These are phyloP conservation scores for Drosophila glabriapex DNA, from an alignment of 2,888 invertebrate species.

Conservation along the genomic window DNA sequence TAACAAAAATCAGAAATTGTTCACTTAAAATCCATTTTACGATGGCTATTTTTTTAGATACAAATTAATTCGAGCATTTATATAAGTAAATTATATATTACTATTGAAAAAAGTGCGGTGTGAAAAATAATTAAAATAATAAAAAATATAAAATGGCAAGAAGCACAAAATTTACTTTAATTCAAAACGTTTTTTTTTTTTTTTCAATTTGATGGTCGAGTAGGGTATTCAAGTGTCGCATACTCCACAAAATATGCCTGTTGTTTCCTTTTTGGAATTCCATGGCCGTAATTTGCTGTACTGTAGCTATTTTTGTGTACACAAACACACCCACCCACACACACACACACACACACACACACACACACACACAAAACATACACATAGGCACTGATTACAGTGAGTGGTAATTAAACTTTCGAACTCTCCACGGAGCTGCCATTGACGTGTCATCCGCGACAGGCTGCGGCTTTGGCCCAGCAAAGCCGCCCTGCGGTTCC, in stretches of 20 bases:
- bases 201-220: neutral
- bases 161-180: neutral
- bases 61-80: neutral
- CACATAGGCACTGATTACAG: constrained; percentile 60
- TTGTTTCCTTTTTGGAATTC: constrained; percentile 38
- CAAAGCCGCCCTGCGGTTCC: constrained; percentile 48
- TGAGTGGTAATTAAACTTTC: constrained; percentile 83
- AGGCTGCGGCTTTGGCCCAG: constrained; percentile 24
- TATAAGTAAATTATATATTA: neutral
- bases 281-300: constrained; percentile 36
- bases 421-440: constrained; percentile 71
- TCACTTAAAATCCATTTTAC: neutral
- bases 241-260: neutral
- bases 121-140: neutral
- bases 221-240: constrained; percentile 25
- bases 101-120: neutral
- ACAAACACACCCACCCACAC: constrained; percentile 11
- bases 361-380: too few species aligned
- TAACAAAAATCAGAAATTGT: neutral
- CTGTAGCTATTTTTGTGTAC: constrained; percentile 50
- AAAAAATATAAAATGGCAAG: neutral
- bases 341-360: constrained; percentile 33
- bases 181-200: neutral
- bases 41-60: neutral
- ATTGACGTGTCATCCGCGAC: constrained; percentile 71